Percentiles rank a stretch among this genome's conserved stretches.
Evolutionary conservation across 2,797 vertebrate species (phyloP).

Genomic region (Tinamus major): DNA sequence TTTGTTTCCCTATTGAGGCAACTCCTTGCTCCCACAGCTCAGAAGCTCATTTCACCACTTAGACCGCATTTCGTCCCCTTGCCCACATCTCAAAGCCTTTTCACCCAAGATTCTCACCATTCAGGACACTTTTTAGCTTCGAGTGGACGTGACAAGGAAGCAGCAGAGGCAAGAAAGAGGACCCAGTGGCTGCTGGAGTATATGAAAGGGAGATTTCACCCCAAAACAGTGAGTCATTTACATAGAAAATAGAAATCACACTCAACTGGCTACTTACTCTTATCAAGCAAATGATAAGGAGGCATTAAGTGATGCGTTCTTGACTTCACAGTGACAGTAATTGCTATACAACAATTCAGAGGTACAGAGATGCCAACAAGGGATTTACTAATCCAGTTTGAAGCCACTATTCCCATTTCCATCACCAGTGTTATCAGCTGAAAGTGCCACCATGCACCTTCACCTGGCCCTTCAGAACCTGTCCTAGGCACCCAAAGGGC

Average conservation of each 20-base stretch:
- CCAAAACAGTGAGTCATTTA: not conserved
- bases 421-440: accelerated
- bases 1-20: not conserved
- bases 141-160: not conserved
- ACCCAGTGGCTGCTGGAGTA: accelerated
- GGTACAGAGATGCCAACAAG: not conserved
- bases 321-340: not conserved
- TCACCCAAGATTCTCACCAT: not conserved
- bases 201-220: not conserved
- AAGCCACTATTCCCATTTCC: not conserved
- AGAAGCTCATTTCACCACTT: not conserved
- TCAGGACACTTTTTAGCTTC: not conserved
- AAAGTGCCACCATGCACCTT: not conserved
- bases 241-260: not conserved
- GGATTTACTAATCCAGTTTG: not conserved
- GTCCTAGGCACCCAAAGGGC: accelerated
- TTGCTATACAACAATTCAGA: not conserved
- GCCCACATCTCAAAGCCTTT: accelerated
- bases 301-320: not conserved
- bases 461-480: not conserved
- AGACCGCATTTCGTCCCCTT: not conserved
- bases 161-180: not conserved
- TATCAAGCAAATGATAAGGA: not conserved
- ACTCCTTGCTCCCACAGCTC: not conserved
- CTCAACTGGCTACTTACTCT: not conserved